A percentile compares a stretch with the other conserved stretches of the same genome.
phyloP scores from a whole-genome alignment of 1,140 invertebrate genomes.

The Drosophila micromelanica region DNA sequence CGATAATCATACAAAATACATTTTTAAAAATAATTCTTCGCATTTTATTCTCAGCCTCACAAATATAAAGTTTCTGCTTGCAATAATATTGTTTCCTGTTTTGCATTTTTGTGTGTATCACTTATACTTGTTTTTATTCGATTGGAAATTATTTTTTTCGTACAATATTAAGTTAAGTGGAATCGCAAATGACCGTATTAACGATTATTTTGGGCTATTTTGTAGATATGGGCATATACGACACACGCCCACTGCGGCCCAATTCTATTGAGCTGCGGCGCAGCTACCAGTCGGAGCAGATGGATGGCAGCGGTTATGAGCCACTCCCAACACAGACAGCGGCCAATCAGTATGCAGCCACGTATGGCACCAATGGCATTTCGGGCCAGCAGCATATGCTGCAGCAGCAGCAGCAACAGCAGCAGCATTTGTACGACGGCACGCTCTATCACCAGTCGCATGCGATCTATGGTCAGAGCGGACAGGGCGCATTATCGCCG shows the following conservation, averaged over 20 bases:
- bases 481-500: constrained; percentile 83
- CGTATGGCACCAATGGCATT: constrained; percentile 81
- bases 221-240: constrained; percentile 82
- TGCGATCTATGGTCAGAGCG: constrained; percentile 83
- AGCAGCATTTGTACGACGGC: constrained; percentile 77
- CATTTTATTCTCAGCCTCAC: constrained; percentile 19
- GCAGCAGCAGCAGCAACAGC: constrained; percentile 62
- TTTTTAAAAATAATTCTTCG: constrained; percentile 12
- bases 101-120: constrained; percentile 32
- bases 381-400: constrained; percentile 58
- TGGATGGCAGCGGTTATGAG: constrained; percentile 85
- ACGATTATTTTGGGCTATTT: constrained; percentile 25
- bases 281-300: constrained; percentile 87
- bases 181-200: constrained; percentile 17
- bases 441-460: constrained; percentile 82
- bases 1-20: constrained; percentile 9
- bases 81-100: constrained; percentile 23
- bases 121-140: constrained; percentile 5
- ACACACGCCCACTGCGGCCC: constrained; percentile 88
- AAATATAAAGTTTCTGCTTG: constrained; percentile 29
- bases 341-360: constrained; percentile 60
- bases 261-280: constrained; percentile 91
- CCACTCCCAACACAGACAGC: constrained; percentile 66
- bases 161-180: neutral
- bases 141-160: constrained; percentile 21